phyloP scores from a whole-genome alignment of 2,113 vertebrate species.

The Pterocles gutturalis region DNA sequence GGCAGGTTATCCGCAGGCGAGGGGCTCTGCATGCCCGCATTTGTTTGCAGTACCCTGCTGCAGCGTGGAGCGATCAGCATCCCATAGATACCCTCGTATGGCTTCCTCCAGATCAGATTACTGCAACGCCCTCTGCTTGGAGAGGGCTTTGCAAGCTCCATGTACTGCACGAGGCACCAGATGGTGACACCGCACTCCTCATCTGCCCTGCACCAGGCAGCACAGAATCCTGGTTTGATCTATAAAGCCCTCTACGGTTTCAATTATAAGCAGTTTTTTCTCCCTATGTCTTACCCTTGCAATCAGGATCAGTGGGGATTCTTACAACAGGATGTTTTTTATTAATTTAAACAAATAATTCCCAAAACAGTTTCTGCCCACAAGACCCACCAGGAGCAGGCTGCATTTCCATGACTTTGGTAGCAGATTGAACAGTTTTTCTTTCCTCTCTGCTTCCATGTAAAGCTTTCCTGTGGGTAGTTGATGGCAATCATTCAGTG shows the following conservation, averaged over 20 bases:
- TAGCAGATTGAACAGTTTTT: not conserved
- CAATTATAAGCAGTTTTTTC: not conserved
- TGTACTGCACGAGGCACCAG: conserved; percentile 2
- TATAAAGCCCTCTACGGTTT: not conserved
- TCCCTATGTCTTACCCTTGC: not conserved
- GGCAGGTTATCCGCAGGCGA: not conserved
- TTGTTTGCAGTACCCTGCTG: not conserved
- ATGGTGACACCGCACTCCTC: not conserved
- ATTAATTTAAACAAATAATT: not conserved
- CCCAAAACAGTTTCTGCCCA: not conserved
- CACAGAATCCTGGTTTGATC: not conserved
- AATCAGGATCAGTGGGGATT: not conserved
- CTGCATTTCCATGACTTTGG: not conserved
- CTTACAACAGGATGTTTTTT: not conserved
- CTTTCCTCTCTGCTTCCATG: not conserved
- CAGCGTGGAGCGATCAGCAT: not conserved
- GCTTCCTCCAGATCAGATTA: not conserved
- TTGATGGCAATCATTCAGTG: not conserved
- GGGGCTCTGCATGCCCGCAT: not conserved
- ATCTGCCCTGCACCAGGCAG: not conserved
- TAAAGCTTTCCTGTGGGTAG: conserved; percentile 1
- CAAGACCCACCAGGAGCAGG: conserved; percentile 10
- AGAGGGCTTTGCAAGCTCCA: not conserved
- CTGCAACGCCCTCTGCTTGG: not conserved
- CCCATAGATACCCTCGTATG: not conserved